Evolutionary conservation across 2,888 invertebrate genomes (phyloP).

Genomic region (Hirtodrosophila histrioides): DNA sequence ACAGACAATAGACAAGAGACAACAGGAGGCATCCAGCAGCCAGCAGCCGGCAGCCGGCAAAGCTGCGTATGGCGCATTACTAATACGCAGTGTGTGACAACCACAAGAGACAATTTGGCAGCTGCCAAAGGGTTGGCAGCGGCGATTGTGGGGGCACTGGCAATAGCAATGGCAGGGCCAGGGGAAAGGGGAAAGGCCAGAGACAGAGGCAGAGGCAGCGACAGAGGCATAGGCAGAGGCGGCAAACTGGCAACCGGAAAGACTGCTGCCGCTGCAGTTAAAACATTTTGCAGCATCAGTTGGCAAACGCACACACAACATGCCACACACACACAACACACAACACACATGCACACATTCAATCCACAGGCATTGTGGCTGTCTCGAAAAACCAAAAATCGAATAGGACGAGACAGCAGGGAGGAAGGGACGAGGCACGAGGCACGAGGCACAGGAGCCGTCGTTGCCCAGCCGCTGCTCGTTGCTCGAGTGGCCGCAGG

Average conservation of each 20-base stretch:
- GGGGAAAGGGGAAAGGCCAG: no score
- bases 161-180: slow-evolving; percentile 20
- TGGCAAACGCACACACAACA: slow-evolving; percentile 16
- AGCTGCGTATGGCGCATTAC: slow-evolving; percentile 77
- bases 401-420: slow-evolving; percentile 31
- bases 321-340: slow-evolving; percentile 23
- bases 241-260: slow-evolving; percentile 49
- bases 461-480: slow-evolving; percentile 30
- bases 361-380: slow-evolving; percentile 69
- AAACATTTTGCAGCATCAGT: slow-evolving; percentile 66
- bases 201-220: no score
- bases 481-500: slow-evolving; percentile 80
- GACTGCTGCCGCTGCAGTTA: slow-evolving; percentile 71
- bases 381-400: slow-evolving; percentile 79
- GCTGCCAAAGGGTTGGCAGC: slow-evolving; percentile 71
- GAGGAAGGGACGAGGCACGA: not conserved
- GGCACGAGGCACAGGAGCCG: not conserved
- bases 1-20: slow-evolving; percentile 1
- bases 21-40: slow-evolving; percentile 21
- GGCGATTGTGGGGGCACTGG: slow-evolving; percentile 37
- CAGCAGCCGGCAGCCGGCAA: slow-evolving; percentile 38
- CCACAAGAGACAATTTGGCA: slow-evolving; percentile 82
- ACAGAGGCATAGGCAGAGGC: slow-evolving; percentile 9
- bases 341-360: slow-evolving; percentile 40
- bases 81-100: slow-evolving; percentile 80